A percentile compares a stretch with the other conserved stretches of the same genome.
Conservation (phyloP, 2,797 vertebrate species). For the Rhinichthys osculus region DNA sequence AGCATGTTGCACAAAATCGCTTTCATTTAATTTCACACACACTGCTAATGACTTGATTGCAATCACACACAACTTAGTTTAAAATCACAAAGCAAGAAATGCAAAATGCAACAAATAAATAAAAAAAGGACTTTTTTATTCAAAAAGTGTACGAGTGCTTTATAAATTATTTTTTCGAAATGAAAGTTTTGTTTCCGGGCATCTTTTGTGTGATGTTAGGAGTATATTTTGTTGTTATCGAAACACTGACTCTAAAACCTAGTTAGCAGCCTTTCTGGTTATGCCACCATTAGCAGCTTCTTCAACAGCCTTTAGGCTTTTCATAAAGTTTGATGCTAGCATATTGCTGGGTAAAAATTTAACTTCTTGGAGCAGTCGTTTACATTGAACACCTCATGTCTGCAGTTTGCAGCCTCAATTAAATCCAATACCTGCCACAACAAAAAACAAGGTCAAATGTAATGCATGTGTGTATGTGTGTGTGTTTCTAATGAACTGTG, state of each 20-base stretch:
- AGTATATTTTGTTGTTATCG: neutral
- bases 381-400: neutral
- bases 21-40: neutral
- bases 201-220: neutral
- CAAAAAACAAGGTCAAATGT: conserved; percentile 27
- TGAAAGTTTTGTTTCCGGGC: neutral
- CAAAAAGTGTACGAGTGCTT: neutral
- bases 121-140: neutral
- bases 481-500: neutral
- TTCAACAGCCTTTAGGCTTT: neutral
- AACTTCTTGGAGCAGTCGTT: neutral
- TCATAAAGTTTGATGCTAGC: neutral
- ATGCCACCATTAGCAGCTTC: neutral
- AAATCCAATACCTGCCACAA: neutral
- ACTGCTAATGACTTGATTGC: neutral
- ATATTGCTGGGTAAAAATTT: no score
- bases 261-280: neutral
- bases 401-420: neutral
- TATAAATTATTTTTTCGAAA: neutral
- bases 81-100: neutral
- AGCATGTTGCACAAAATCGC: neutral
- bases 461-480: conserved; percentile 14
- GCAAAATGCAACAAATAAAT: neutral
- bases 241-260: neutral
- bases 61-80: neutral